These are phyloP conservation scores for Bombus soroeensis DNA, from an alignment of 1,140 invertebrate species.

Conservation along the genomic window DNA sequence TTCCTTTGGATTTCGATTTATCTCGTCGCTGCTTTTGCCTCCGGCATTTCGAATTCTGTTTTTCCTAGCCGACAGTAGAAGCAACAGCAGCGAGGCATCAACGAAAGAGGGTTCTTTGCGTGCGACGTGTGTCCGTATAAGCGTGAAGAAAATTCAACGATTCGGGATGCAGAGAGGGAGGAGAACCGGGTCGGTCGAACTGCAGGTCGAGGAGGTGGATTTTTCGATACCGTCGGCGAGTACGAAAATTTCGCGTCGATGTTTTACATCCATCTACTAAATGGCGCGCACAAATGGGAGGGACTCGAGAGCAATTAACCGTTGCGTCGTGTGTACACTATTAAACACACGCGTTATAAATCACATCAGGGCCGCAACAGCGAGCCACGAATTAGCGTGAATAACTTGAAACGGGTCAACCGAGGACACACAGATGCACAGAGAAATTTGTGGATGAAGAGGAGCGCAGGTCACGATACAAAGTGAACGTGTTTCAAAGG, in stretches of 20 bases:
- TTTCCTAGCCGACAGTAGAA: no score
- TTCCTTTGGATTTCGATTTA: neutral
- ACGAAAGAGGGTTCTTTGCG: neutral
- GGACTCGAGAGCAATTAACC: neutral
- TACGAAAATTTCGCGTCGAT: neutral
- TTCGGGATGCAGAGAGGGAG: rapidly evolving
- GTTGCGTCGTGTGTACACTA: neutral
- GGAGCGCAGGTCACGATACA: neutral
- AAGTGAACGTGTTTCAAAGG: conserved; percentile 18
- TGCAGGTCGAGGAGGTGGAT: no score
- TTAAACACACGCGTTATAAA: conserved; percentile 18
- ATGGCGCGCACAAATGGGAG: neutral
- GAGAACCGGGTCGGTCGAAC: neutral
- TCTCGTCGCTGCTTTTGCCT: no score
- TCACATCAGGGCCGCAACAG: neutral
- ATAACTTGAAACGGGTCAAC: neutral
- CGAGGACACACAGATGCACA: no score
- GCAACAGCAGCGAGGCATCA: neutral
- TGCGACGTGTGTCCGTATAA: neutral
- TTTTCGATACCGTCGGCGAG: neutral
- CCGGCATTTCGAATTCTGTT: neutral
- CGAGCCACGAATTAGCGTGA: neutral
- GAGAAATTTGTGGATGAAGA: neutral
- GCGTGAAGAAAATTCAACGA: neutral
- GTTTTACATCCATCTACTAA: neutral